Conservation (phyloP, 2,113 vertebrate species). For the Oenanthe oenanthe region DNA sequence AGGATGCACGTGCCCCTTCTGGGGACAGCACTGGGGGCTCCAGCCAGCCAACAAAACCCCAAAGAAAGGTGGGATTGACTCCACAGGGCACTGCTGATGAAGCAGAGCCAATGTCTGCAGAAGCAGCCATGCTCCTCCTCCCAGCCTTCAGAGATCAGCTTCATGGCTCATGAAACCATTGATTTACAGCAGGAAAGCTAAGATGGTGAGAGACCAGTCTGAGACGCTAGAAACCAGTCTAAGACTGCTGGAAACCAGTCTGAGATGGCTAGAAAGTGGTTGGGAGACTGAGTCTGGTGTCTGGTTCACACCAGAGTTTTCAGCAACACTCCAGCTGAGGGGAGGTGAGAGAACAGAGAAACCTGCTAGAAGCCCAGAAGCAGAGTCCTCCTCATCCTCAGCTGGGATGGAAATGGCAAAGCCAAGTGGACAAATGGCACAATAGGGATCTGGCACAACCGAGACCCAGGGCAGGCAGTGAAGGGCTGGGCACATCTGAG, state of each 20-base stretch:
- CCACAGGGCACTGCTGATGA: rapidly evolving
- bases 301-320: background rate
- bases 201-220: background rate
- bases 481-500: background rate
- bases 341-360: background rate
- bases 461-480: rapidly evolving
- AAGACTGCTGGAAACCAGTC: background rate
- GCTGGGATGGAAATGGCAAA: background rate
- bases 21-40: background rate
- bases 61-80: background rate
- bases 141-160: background rate
- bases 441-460: rapidly evolving
- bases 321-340: background rate
- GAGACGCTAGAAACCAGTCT: background rate
- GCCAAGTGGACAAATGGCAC: background rate
- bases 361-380: background rate
- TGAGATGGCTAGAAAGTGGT: background rate
- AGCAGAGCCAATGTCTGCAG: background rate
- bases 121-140: rapidly evolving
- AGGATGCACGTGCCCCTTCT: rapidly evolving
- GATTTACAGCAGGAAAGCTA: background rate
- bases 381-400: background rate
- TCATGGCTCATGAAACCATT: background rate
- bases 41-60: background rate
- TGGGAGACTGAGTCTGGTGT: background rate